A percentile compares a stretch with the other conserved stretches of the same genome.
phyloP scores from a whole-genome alignment of 2,888 invertebrate species.

The Bhutanitis thaidina region DNA sequence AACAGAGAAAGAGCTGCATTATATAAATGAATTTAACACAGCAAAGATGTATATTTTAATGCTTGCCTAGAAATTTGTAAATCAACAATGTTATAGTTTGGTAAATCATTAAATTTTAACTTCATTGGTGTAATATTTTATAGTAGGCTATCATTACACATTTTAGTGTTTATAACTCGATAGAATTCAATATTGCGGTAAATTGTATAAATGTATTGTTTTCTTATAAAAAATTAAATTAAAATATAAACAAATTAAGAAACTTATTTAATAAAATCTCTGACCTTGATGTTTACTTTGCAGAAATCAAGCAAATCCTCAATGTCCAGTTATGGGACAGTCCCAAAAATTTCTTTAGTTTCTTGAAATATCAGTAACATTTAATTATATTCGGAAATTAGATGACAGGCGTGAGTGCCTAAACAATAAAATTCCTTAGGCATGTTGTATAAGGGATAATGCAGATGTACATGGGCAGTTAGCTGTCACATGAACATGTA shows the following conservation, averaged over 20 bases:
- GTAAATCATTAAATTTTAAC: neutral
- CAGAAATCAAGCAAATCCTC: too few relatives aligned
- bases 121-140: neutral
- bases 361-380: too few relatives aligned
- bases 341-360: too few relatives aligned
- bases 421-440: too few relatives aligned
- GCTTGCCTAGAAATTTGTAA: neutral
- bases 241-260: neutral
- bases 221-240: neutral
- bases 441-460: too few relatives aligned
- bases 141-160: too few relatives aligned
- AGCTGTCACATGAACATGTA: too few relatives aligned
- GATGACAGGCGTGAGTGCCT: too few relatives aligned
- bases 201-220: slow-evolving; percentile 5
- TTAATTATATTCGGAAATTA: too few relatives aligned
- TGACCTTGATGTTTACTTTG: neutral
- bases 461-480: too few relatives aligned
- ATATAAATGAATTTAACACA: neutral
- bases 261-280: too few relatives aligned
- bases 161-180: neutral
- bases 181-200: neutral
- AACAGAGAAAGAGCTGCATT: neutral
- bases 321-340: too few relatives aligned
- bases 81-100: neutral
- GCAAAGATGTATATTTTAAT: neutral